Percentiles rank a stretch among this genome's conserved stretches.
phyloP scores from a whole-genome alignment of 1,140 invertebrate genomes.

The Apis dorsata region DNA sequence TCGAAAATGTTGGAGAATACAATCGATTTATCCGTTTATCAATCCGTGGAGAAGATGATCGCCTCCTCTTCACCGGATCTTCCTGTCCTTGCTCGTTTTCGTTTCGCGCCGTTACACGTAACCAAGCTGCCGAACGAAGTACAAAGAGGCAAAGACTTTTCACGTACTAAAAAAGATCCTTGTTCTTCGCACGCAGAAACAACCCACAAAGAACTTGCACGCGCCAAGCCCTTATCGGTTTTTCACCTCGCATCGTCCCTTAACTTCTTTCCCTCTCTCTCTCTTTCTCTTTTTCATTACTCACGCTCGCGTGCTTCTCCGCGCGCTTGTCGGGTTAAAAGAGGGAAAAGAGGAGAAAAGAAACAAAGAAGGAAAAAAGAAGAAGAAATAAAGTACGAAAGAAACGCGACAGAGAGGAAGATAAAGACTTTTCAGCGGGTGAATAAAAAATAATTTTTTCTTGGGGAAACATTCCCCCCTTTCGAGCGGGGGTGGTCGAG shows the following conservation, averaged over 20 bases:
- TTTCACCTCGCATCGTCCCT: constrained; percentile 39
- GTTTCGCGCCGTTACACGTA: background rate
- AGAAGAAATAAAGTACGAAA: background rate
- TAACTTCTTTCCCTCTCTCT: background rate
- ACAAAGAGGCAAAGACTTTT: constrained; percentile 20
- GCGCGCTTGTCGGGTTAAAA: constrained; percentile 16
- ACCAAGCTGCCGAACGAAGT: background rate
- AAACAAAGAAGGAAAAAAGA: background rate
- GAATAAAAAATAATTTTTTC: constrained; percentile 44
- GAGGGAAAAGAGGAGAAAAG: background rate
- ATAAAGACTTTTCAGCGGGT: constrained; percentile 45
- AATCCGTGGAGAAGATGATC: no score
- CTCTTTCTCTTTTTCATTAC: constrained; percentile 21
- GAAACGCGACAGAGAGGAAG: constrained; percentile 7
- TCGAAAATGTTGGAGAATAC: no score
- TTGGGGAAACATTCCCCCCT: background rate
- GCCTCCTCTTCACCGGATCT: constrained; percentile 27
- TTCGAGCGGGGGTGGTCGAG: background rate
- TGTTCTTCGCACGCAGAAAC: constrained; percentile 46
- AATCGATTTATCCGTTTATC: no score
- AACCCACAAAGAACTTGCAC: constrained; percentile 40
- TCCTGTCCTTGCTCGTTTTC: constrained; percentile 43
- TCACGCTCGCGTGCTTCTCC: constrained; percentile 34
- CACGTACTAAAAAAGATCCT: constrained; percentile 47
- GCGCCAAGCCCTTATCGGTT: constrained; percentile 41